Conservation (phyloP, 2,797 vertebrate genomes). For the Sphenopsis melanotis region DNA sequence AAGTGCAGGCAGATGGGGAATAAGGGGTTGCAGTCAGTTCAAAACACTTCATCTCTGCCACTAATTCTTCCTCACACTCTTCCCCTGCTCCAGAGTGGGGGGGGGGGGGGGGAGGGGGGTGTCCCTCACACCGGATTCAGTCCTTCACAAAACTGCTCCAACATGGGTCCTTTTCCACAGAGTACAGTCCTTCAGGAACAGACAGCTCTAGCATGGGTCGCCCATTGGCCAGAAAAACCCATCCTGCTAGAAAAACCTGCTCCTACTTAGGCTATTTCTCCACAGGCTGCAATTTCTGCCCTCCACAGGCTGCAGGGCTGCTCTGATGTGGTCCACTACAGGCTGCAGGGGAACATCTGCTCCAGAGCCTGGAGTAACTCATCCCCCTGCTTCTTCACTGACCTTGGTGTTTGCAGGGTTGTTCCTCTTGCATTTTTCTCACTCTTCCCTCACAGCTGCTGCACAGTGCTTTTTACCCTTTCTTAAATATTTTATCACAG, state of each 20-base stretch:
- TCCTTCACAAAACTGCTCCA: background rate
- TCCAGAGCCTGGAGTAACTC: background rate
- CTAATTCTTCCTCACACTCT: background rate
- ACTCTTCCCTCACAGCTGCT: background rate
- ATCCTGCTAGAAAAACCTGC: background rate
- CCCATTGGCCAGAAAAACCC: background rate
- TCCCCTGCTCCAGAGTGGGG: background rate
- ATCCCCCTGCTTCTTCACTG: background rate
- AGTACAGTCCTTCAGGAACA: background rate
- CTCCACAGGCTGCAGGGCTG: background rate
- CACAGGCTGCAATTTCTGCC: background rate
- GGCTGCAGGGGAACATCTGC: background rate
- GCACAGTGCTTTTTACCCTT: background rate
- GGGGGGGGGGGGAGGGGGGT: too few species aligned
- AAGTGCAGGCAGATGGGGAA: background rate
- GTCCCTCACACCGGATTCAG: background rate
- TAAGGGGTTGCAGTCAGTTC: background rate
- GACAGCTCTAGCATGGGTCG: background rate
- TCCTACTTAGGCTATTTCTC: background rate
- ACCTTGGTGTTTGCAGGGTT: background rate
- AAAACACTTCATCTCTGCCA: background rate
- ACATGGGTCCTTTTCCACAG: background rate
- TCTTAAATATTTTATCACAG: background rate
- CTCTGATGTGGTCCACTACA: background rate
- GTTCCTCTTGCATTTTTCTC: background rate